Evolutionary conservation across 2,113 vertebrate species (phyloP), one percentile per base, ranked within the genome.

Genomic region (Vireo altiloquus): DNA sequence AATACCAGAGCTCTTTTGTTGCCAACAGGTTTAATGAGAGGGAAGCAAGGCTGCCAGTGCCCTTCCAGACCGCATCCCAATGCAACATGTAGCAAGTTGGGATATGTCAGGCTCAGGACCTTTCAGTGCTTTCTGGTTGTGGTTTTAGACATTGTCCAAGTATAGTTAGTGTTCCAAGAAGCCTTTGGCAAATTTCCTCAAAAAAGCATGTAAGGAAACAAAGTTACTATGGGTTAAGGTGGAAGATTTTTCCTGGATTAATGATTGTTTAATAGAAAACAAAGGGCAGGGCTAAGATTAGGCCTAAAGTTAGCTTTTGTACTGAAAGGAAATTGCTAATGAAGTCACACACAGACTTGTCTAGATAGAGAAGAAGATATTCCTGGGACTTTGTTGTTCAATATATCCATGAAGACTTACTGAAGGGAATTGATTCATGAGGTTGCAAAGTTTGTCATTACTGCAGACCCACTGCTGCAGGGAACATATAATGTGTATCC

Each of bases 201-300:
- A 72, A 89, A 90, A 85, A 13, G 3, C 19, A 22, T 6, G 19
- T 63, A 42, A 75, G 64, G 27, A 84, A 87, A 50, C 30, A 54
- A 75, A 79, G 14, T n/a, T 50, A 24, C 74, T 11, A 17, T 8
- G 61, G 56, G 59, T 93, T 90, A 86, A 74, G 15, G 80, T 68
- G 13, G 40, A 92, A 82, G 61, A 88, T 80, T 94, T 95, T 95
- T 92, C 82, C 90, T 83, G 90, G 92, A 90, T 94, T 96, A 95
- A 90, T 96, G 75, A 93, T 94, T 96, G 66, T 88, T 96, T 92
- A 86, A 86, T 92, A 63, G 85, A 88, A 96, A 90, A 82, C 40
- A 82, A 93, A 83, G 79, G 82, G 75, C 60, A 70, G 66, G 94
- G 75, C 71, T 80, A 82, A 57, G 64, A 56, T 90, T 79, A 60